Conservation (phyloP, 2,113 vertebrate genomes). For the Delphinapterus leucas region DNA sequence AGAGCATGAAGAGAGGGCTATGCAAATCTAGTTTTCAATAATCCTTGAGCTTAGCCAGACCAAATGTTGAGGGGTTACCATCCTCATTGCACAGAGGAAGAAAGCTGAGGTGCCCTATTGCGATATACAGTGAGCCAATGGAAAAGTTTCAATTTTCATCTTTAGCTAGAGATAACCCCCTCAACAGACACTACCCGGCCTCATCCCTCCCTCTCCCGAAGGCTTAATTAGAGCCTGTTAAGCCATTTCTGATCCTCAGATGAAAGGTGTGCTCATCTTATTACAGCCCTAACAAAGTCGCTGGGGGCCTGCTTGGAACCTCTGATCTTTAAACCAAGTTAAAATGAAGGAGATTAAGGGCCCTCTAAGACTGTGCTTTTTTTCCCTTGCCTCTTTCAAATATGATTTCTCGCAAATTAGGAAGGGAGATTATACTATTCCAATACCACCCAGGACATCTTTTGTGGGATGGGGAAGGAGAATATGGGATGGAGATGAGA, state of each 20-base stretch:
- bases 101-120: not conserved
- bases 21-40: not conserved
- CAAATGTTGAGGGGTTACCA: not conserved
- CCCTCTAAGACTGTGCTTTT: not conserved
- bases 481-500: not conserved
- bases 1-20: not conserved
- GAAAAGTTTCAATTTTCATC: not conserved
- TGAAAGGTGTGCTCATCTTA: conserved; percentile 57
- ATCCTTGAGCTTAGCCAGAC: not conserved
- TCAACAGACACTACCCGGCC: not conserved
- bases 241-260: conserved; percentile 55
- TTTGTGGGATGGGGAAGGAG: not conserved
- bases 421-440: not conserved
- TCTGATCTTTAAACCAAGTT: conserved; percentile 62
- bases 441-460: not conserved
- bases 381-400: not conserved
- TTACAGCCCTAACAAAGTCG: conserved; percentile 25
- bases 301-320: conserved; percentile 21
- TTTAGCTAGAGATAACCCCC: not conserved
- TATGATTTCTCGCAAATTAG: not conserved
- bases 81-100: not conserved
- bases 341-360: conserved; percentile 62
- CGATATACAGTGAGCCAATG: not conserved
- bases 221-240: conserved; percentile 66
- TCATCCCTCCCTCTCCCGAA: not conserved